These are phyloP conservation scores for Samia ricini DNA, from an alignment of 1,140 invertebrate genomes.

Conservation along the genomic window DNA sequence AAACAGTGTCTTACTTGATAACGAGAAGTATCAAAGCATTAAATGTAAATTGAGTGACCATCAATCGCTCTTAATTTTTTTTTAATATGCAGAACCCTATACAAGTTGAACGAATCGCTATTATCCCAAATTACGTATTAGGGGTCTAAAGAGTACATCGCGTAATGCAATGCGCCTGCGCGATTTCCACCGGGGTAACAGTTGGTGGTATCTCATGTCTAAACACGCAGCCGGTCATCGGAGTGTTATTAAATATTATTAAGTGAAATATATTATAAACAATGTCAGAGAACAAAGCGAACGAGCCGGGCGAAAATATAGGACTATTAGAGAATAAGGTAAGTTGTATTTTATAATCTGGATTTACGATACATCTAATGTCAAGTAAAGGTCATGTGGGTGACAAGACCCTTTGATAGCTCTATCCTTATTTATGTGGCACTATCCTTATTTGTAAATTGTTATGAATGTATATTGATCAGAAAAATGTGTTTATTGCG, in stretches of 20 bases:
- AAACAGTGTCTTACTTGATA: no score
- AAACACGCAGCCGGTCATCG: not conserved
- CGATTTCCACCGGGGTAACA: constrained; percentile 3
- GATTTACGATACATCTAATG: constrained; percentile 21
- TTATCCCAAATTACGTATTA: not conserved
- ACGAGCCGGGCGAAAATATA: constrained; percentile 33
- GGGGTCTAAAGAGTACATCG: not conserved
- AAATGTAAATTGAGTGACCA: no score
- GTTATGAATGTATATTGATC: no score
- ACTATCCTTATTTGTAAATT: no score
- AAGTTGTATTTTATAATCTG: constrained; percentile 25
- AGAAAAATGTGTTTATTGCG: no score
- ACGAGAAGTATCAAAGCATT: no score
- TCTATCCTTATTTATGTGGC: not conserved
- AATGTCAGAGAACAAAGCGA: constrained; percentile 33
- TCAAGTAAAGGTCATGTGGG: constrained; percentile 29
- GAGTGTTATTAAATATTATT: not conserved
- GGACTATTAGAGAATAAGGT: constrained; percentile 41
- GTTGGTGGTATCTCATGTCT: not conserved
- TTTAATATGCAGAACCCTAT: not conserved
- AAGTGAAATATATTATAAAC: constrained; percentile 9
- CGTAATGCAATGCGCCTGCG: constrained; percentile 6
- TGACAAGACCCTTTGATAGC: not conserved
- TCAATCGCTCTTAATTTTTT: no score
- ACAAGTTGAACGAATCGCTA: not conserved